phyloP scores from a whole-genome alignment of 2,888 invertebrate genomes.

The Eudemis profundana region DNA sequence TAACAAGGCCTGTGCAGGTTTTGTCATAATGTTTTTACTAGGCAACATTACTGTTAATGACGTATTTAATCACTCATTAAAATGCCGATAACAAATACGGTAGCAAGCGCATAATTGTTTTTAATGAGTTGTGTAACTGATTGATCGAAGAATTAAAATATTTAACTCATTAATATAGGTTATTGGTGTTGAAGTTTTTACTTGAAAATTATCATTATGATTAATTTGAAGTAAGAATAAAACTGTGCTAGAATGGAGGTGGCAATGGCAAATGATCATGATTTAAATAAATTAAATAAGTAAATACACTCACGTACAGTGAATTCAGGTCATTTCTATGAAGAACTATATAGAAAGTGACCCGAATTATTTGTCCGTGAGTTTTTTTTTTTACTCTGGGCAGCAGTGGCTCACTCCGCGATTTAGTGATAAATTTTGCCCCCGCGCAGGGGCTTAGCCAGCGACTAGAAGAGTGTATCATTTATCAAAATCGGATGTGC shows the following conservation, averaged over 20 bases:
- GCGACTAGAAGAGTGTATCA: too few species aligned
- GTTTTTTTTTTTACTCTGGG: too few species aligned
- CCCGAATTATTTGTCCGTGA: too few species aligned
- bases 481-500: too few species aligned
- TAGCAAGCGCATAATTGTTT: slow-evolving; percentile 16
- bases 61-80: slow-evolving; percentile 12
- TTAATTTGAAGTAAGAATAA: background rate
- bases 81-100: slow-evolving; percentile 9
- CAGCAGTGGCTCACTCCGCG: too few species aligned
- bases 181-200: slow-evolving; percentile 5
- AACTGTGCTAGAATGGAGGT: slow-evolving; percentile 7
- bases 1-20: background rate
- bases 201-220: slow-evolving; percentile 22
- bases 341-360: too few species aligned
- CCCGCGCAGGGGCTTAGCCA: too few species aligned
- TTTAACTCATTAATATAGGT: background rate
- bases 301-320: too few species aligned
- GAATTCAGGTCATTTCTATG: too few species aligned
- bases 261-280: background rate
- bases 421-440: too few species aligned
- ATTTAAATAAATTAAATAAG: background rate
- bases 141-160: slow-evolving; percentile 10
- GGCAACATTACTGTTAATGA: slow-evolving; percentile 4
- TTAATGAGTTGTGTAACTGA: slow-evolving; percentile 20
- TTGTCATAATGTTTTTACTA: background rate